Conservation (phyloP, 1,140 invertebrate species). For the Aethina tumida region DNA sequence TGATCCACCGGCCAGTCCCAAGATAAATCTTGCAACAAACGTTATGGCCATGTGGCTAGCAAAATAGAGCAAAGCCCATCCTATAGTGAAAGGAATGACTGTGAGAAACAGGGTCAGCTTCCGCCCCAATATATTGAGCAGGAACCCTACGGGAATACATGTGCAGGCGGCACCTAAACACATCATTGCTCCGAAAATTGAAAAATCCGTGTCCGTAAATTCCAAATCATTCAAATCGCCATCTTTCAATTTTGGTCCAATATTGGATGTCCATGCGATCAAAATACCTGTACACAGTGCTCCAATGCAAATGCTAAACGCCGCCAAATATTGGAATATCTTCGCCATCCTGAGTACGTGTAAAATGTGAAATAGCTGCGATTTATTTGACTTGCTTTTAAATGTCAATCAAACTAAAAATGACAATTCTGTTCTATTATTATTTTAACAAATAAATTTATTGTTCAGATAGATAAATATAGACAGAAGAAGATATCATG, state of each 20-base stretch:
- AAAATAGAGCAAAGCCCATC: constrained; percentile 57
- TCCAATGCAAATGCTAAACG: constrained; percentile 47
- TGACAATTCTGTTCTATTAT: no score
- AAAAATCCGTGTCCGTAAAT: constrained; percentile 20
- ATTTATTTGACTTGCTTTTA: no score
- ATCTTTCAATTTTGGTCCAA: constrained; percentile 39
- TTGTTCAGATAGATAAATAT: no score
- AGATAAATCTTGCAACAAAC: constrained; percentile 56
- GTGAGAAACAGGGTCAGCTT: constrained; percentile 54
- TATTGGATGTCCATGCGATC: constrained; percentile 50
- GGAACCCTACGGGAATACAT: constrained; percentile 47
- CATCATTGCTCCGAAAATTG: constrained; percentile 41
- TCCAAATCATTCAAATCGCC: constrained; percentile 28
- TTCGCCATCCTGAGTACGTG: no score
- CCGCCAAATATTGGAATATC: constrained; percentile 58
- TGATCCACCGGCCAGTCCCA: constrained; percentile 51
- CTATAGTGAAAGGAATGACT: constrained; percentile 52
- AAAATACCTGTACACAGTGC: constrained; percentile 49
- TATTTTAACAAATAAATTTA: no score
- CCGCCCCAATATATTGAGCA: constrained; percentile 59
- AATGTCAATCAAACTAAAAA: no score
- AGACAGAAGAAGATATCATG: no score
- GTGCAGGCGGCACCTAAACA: constrained; percentile 51
- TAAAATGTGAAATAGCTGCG: no score
- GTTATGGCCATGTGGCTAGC: constrained; percentile 48